phyloP scores from a whole-genome alignment of 1,140 invertebrate species.

The Temnothorax longispinosus region DNA sequence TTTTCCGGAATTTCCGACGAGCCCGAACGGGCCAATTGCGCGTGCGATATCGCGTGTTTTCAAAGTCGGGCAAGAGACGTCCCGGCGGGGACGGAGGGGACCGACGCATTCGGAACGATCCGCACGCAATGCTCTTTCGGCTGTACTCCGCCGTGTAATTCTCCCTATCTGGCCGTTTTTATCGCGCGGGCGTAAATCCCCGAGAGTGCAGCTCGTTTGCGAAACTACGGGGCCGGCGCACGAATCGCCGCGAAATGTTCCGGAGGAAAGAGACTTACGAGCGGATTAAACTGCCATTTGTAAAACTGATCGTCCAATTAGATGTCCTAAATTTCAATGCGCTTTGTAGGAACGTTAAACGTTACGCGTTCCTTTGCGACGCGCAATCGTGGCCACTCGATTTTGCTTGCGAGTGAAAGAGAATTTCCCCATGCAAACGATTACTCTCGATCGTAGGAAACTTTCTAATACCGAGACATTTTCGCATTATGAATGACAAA shows the following conservation, averaged over 20 bases:
- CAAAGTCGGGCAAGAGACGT: not conserved
- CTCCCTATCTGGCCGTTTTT: conserved; percentile 50
- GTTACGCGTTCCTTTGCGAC: not conserved
- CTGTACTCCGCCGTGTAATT: conserved; percentile 17
- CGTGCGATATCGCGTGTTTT: conserved; percentile 51
- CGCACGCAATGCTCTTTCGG: conserved; percentile 58
- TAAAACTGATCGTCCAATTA: conserved; percentile 50
- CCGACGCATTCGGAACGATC: conserved; percentile 29
- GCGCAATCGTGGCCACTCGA: not conserved
- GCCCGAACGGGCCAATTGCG: conserved; percentile 15
- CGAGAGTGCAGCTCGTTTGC: conserved; percentile 42
- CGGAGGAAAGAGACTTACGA: conserved; percentile 53
- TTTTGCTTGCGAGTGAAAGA: not conserved
- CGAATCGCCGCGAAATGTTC: conserved; percentile 46
- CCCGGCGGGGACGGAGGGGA: not conserved
- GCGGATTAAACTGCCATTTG: conserved; percentile 60
- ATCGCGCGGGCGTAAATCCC: conserved; percentile 57
- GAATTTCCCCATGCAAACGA: not conserved
- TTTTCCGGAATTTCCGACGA: conserved; percentile 45
- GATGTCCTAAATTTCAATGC: conserved; percentile 27
- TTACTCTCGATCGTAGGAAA: not conserved
- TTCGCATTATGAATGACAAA: not conserved
- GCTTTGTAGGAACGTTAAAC: not conserved
- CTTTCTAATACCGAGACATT: not conserved
- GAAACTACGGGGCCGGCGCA: conserved; percentile 19